Base-by-base conservation (phyloP, 1,140 invertebrate species). In the Drosophila yakuba region DNA sequence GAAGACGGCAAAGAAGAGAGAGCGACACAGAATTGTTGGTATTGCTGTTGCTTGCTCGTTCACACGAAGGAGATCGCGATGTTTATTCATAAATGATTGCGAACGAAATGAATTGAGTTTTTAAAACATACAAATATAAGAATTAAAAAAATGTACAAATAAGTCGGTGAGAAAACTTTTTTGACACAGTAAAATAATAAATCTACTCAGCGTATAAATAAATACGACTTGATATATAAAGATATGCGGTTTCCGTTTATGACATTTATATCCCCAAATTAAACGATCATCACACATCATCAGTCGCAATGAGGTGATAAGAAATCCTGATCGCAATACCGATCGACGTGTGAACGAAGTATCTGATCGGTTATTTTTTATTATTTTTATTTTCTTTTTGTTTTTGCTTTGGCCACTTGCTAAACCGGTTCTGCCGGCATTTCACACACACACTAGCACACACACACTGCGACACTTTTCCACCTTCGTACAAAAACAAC, bases 371-470 rank as follows among this genome's bases (percentile, higher is more conserved):
- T 11, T 20, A 4, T 20, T 45, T 45, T 45, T 20, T 20, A n/a
- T 15, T 72, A 41, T 57, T 67, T 69, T 55, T 57, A 38, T 57
- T 28, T 73, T 51, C 57, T 44, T 61, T 61, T 54, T 79, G 64
- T 64, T 76, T 56, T 79, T 60, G 62, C 60, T 83, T 75, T 83
- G 79, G 80, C 78, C 83, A 86, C 75, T 86, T 89, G 83, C 66
- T 56, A 84, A 89, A 86, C 83, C 84, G 83, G 83, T 86, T 86
- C 66, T 86, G 84, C 84, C 83, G 83, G 83, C 83, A 88, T 88
- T 83, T 88, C 59, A 63, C 23, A 63, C 38, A 45, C 57, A 78
- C 41, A 73, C 50, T 63, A 56, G 56, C 23, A 63, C 38, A 45
- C 57, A 78, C 41, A 76, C 50, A 68, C 68, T 58, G 41, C 23